Evolutionary conservation across 2,797 vertebrate species (phyloP), one percentile per base, ranked within the genome.

Genomic region (Synanceia verrucosa): DNA sequence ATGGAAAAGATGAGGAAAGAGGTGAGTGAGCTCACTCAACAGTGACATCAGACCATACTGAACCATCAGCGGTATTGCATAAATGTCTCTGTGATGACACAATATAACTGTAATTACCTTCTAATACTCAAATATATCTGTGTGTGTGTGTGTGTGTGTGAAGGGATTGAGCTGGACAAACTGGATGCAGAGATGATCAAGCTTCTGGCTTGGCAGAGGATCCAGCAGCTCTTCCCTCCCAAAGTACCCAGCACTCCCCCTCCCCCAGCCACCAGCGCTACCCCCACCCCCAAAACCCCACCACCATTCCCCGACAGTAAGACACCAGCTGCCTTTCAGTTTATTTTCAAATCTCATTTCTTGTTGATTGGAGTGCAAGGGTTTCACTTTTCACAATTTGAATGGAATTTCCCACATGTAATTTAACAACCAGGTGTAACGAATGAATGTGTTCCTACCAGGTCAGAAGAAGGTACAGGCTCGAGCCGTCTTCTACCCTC

Each of bases 131-230:
- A n/a, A n/a, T n/a, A n/a, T 34, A 6, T 57, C 18, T 31, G 28
- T 31, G 50, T 48, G 11, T 63, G 41, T 55, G n/a, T 60, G 4
- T 47, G 16, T 75, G 26, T 58, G 12, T 58, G 7, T 64, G 67
- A 88, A 99, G 97, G 95, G 74, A 97, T 99, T 50, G 96, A 98
- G 91, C 92, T 99, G 83, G 96, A 95, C 91, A 95, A 96, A 89
- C 91, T 99, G 84, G 98, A 99, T 57, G 93, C 96, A 84, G 96
- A 96, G 84, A 94, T 98, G 93, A 95, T 99, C 90, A 98, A 96
- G 91, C 94, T 99, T 82, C 91, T 99, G 89, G 98, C 98, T 73
- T 96, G 96, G 96, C 98, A 99, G 93, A 96, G 97, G 93, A 98
- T 99, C 91, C 97, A 99, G 93, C 97, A 99, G 94, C 96, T 99